Percentiles rank a stretch among this genome's conserved stretches.
Conservation (phyloP, 2,888 invertebrate genomes). For the Neoaliturus tenellus region DNA sequence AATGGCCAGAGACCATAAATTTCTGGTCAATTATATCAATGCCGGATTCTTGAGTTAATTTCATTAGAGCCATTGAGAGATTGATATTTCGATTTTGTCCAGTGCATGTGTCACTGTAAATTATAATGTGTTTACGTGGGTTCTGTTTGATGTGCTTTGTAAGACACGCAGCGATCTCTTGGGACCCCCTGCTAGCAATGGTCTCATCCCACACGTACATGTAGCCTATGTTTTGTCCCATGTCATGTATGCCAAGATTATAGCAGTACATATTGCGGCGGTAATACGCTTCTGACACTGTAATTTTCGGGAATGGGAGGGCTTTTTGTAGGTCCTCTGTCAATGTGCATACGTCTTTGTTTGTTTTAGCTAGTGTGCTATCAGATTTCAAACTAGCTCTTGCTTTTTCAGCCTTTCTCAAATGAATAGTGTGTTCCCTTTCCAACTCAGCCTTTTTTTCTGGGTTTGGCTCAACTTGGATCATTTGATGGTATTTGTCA, state of each 20-base stretch:
- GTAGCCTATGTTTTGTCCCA: conserved; percentile 28
- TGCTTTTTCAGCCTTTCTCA: too few relatives aligned
- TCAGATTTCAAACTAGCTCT: conserved; percentile 33
- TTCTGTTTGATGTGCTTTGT: conserved; percentile 42
- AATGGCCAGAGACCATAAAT: conserved; percentile 50
- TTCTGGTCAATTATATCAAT: conserved; percentile 52
- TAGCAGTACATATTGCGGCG: conserved; percentile 52
- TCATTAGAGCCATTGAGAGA: conserved; percentile 36
- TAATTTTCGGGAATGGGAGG: conserved; percentile 47
- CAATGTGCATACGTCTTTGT: conserved; percentile 48
- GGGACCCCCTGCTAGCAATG: conserved; percentile 36
- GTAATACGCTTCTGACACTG: conserved; percentile 52
- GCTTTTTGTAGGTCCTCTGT: conserved; percentile 54
- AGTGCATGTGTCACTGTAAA: conserved; percentile 44
- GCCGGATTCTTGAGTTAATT: conserved; percentile 47
- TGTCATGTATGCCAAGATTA: conserved; percentile 50
- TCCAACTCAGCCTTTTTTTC: too few relatives aligned
- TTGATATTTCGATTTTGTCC: conserved; percentile 53
- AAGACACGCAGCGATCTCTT: conserved; percentile 46
- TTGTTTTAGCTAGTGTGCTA: not conserved
- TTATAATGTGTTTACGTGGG: too few relatives aligned
- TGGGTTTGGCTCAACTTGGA: too few relatives aligned
- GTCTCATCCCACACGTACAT: conserved; percentile 55
- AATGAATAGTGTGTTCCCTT: too few relatives aligned
- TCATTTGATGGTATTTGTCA: too few relatives aligned